Percentiles rank a stretch among this genome's conserved stretches.
phyloP scores from a whole-genome alignment of 2,797 vertebrate genomes.

The Pogonophryne albipinna region DNA sequence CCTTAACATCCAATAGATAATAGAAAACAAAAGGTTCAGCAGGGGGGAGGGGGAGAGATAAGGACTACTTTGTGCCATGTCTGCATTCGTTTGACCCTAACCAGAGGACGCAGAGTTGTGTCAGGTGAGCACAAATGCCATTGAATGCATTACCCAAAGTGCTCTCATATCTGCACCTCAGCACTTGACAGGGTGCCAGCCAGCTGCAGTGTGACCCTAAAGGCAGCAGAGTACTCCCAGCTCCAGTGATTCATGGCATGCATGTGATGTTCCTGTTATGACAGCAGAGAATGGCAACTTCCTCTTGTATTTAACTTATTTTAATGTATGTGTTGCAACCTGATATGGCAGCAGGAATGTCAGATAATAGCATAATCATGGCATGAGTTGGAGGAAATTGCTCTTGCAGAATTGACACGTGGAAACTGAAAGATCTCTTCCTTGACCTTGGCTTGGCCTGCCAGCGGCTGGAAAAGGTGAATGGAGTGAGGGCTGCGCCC shows the following conservation, averaged over 20 bases:
- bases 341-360: conserved; percentile 8
- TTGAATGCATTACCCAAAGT: conserved; percentile 45
- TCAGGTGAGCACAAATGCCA: conserved; percentile 27
- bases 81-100: conserved; percentile 35
- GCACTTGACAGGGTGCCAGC: conserved; percentile 62
- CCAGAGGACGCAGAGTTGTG: conserved; percentile 15
- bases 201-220: conserved; percentile 23
- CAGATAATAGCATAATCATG: not conserved
- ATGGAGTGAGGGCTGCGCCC: conserved; percentile 36
- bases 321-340: conserved; percentile 9
- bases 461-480: conserved; percentile 42
- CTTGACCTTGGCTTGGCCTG: conserved; percentile 63
- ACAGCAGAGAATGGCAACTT: conserved; percentile 45
- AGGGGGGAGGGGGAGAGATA: not conserved
- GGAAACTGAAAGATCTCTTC: conserved; percentile 32
- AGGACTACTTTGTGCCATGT: conserved; percentile 19
- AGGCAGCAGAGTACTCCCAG: conserved; percentile 21
- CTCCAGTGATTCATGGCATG: conserved; percentile 53
- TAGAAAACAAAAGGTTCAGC: not conserved
- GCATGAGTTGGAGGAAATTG: not conserved
- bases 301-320: conserved; percentile 20
- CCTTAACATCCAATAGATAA: not conserved
- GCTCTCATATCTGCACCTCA: conserved; percentile 67
- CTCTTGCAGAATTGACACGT: conserved; percentile 44
- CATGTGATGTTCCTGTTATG: conserved; percentile 56